These are phyloP conservation scores for Drosophila navojoa DNA, from an alignment of 1,140 invertebrate species.

Conservation along the genomic window DNA sequence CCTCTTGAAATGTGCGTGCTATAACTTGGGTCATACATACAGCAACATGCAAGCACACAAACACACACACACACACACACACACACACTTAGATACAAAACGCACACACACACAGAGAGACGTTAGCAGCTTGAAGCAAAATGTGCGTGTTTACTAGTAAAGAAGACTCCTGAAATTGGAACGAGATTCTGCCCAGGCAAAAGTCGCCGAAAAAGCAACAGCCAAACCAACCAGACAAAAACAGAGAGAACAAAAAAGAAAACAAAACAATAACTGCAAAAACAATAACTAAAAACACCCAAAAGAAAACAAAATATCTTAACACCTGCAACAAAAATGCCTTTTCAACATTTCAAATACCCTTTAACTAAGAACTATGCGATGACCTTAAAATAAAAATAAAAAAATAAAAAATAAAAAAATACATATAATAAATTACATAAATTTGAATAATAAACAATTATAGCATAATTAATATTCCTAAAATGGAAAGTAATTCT, in stretches of 20 bases:
- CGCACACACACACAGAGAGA: constrained; percentile 25
- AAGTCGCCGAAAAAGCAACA: constrained; percentile 22
- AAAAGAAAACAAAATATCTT: constrained; percentile 4
- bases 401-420: too few species aligned
- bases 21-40: constrained; percentile 45
- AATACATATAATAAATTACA: too few species aligned
- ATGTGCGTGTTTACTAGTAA: constrained; percentile 66
- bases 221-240: background rate
- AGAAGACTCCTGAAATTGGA: constrained; percentile 17
- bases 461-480: too few species aligned
- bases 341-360: background rate
- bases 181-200: constrained; percentile 11
- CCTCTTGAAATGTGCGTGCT: constrained; percentile 74
- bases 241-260: background rate
- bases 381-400: too few species aligned
- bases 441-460: too few species aligned
- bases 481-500: background rate
- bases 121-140: constrained; percentile 39
- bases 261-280: too few species aligned
- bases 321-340: background rate
- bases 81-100: constrained; percentile 8
- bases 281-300: background rate
- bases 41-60: constrained; percentile 22
- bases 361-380: background rate
- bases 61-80: constrained; percentile 19